A percentile compares a stretch with the other conserved stretches of the same genome.
phyloP scores from a whole-genome alignment of 2,797 vertebrate genomes.

The Myotis pilosus region DNA sequence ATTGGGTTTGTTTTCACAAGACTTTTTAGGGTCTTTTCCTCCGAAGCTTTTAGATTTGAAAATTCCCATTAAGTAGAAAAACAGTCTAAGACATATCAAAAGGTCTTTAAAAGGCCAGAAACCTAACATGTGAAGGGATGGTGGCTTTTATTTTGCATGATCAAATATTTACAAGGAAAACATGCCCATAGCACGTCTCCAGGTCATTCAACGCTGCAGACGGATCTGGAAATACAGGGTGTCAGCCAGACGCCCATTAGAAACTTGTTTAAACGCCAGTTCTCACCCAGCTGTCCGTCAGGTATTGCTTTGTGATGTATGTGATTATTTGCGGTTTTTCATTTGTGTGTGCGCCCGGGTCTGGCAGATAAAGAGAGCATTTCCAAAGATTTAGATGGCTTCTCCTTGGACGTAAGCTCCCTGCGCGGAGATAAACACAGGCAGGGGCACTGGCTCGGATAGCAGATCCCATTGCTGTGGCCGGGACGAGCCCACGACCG shows the following conservation, averaged over 20 bases:
- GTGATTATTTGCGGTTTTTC: slow-evolving; percentile 34
- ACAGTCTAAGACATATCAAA: background rate
- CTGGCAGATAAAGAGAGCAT: slow-evolving; percentile 41
- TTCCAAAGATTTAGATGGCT: slow-evolving; percentile 66
- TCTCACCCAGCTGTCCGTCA: slow-evolving; percentile 30
- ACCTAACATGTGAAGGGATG: background rate
- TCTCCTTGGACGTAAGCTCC: slow-evolving; percentile 37
- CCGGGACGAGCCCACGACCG: slow-evolving; percentile 55
- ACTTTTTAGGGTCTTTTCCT: background rate
- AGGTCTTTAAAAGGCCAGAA: background rate
- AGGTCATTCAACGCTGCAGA: background rate
- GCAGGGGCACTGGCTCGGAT: slow-evolving; percentile 45
- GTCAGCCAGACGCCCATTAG: background rate
- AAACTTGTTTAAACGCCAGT: slow-evolving; percentile 45
- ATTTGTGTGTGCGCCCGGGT: slow-evolving; percentile 51
- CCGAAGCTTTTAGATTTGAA: background rate
- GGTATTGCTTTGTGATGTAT: slow-evolving; percentile 46
- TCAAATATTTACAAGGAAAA: background rate
- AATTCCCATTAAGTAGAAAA: background rate
- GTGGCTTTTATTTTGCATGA: slow-evolving; percentile 11
- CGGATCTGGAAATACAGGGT: background rate
- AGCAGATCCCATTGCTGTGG: slow-evolving; percentile 63
- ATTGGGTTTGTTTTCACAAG: background rate
- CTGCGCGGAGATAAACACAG: slow-evolving; percentile 50
- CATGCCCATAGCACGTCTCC: background rate